A percentile compares a stretch with the other conserved stretches of the same genome.
These are phyloP conservation scores for Hyposmocoma kahamanoa DNA, from an alignment of 1,140 invertebrate species.

Conservation along the genomic window DNA sequence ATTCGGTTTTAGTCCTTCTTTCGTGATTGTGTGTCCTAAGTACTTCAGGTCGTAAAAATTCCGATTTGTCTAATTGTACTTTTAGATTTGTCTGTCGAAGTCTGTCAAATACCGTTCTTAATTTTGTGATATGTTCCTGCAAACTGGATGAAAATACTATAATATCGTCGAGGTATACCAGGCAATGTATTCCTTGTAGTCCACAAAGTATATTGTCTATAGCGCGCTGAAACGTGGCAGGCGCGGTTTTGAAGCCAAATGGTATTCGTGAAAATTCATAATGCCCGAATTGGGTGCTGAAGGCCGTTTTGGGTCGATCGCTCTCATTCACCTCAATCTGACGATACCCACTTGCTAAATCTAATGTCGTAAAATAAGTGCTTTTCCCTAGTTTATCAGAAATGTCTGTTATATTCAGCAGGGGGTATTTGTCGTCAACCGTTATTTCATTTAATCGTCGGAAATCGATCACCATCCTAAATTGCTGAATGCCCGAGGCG, in stretches of 20 bases:
- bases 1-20: neutral
- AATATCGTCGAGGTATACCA: constrained; percentile 62
- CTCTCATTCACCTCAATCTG: neutral
- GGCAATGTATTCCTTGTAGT: constrained; percentile 18
- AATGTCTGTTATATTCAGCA: neutral
- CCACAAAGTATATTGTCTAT: constrained; percentile 34
- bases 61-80: constrained; percentile 10
- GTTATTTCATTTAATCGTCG: neutral
- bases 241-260: constrained; percentile 35
- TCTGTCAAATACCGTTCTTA: constrained; percentile 24
- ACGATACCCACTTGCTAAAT: neutral
- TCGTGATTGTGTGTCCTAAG: constrained; percentile 13
- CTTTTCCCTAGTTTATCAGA: neutral
- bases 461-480: neutral
- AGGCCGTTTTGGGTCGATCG: neutral
- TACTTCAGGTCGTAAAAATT: constrained; percentile 8
- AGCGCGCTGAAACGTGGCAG: constrained; percentile 41
- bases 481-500: neutral
- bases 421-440: neutral
- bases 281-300: neutral
- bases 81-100: constrained; percentile 9
- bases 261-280: constrained; percentile 26
- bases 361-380: neutral
- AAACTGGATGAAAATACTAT: constrained; percentile 15
- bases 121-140: constrained; percentile 27